phyloP scores from a whole-genome alignment of 2,888 invertebrate genomes.

The Ochropleura plecta region DNA sequence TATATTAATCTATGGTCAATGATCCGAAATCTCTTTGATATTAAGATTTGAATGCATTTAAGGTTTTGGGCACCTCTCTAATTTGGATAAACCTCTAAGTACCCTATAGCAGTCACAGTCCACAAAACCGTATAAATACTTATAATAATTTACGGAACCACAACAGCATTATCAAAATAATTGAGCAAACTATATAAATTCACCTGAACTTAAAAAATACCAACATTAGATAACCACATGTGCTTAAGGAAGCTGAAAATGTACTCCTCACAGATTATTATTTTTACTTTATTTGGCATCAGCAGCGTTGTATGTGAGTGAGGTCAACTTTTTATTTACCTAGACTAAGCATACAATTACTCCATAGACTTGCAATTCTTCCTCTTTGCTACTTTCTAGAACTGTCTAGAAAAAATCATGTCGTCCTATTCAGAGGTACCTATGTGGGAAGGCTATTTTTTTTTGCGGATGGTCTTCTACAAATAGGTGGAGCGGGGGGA shows the following conservation, averaged over 20 bases:
- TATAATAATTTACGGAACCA: conserved; percentile 24
- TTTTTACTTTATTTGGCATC: conserved; percentile 10
- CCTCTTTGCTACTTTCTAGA: background rate
- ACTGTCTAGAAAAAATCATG: background rate
- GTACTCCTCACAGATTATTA: conserved; percentile 12
- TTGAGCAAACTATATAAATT: conserved; percentile 23
- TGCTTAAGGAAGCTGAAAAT: conserved; percentile 21
- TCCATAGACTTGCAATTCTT: background rate
- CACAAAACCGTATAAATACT: background rate
- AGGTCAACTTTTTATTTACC: background rate
- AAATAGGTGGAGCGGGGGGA: too few relatives aligned
- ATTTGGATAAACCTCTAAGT: too few relatives aligned
- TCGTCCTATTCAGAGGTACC: too few relatives aligned
- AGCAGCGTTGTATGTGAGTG: conserved; percentile 13
- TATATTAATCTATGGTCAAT: background rate
- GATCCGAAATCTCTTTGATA: too few relatives aligned
- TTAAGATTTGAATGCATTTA: too few relatives aligned
- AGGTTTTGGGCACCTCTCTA: too few relatives aligned
- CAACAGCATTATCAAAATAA: background rate
- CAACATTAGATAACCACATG: background rate
- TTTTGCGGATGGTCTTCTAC: background rate
- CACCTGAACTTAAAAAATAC: background rate
- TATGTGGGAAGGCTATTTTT: background rate
- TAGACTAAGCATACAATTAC: background rate
- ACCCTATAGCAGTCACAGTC: background rate